phyloP scores from a whole-genome alignment of 2,888 invertebrate species.

The Tiphia femorata region DNA sequence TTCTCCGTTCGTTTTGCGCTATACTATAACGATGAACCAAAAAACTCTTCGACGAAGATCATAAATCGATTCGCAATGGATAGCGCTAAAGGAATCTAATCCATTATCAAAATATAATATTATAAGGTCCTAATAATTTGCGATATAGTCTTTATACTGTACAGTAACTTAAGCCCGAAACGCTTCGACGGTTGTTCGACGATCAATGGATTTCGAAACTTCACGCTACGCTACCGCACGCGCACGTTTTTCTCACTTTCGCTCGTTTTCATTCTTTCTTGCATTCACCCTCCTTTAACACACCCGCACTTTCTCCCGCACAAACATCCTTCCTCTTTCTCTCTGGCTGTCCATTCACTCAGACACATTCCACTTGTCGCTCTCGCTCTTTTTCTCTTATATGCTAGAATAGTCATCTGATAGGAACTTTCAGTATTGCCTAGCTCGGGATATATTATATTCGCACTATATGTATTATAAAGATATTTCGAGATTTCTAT shows the following conservation, averaged over 20 bases:
- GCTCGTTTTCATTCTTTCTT: slow-evolving; percentile 22
- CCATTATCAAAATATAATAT: slow-evolving; percentile 54
- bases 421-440: slow-evolving; percentile 70
- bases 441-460: slow-evolving; percentile 67
- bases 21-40: slow-evolving; percentile 56
- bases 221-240: no score
- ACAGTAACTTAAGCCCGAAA: slow-evolving; percentile 44
- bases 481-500: slow-evolving; percentile 39
- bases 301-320: slow-evolving; percentile 15
- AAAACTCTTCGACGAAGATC: slow-evolving; percentile 47
- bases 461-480: slow-evolving; percentile 31
- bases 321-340: slow-evolving; percentile 15
- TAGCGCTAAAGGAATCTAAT: slow-evolving; percentile 52
- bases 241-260: not conserved
- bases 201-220: slow-evolving; percentile 22
- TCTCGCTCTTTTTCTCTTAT: slow-evolving; percentile 45
- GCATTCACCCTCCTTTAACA: slow-evolving; percentile 19
- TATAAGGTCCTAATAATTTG: slow-evolving; percentile 28
- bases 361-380: slow-evolving; percentile 21
- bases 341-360: slow-evolving; percentile 37
- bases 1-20: slow-evolving; percentile 60
- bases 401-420: slow-evolving; percentile 66
- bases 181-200: slow-evolving; percentile 17
- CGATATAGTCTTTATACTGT: slow-evolving; percentile 55
- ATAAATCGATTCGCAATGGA: slow-evolving; percentile 44